Evolutionary conservation across 2,888 invertebrate genomes (phyloP).

Genomic region (Lysandra coridon): DNA sequence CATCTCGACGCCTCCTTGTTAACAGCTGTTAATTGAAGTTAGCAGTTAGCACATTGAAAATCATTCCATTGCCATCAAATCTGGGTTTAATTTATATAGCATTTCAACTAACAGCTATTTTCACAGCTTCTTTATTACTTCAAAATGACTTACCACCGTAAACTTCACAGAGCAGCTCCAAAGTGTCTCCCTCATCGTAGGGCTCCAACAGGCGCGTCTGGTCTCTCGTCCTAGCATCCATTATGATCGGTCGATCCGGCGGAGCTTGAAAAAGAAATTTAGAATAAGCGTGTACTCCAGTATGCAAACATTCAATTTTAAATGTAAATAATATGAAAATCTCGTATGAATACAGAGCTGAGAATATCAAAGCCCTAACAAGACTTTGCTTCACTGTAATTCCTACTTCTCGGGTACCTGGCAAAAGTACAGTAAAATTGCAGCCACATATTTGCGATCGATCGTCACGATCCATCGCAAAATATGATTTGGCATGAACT

Average conservation of each 20-base stretch:
- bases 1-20: no score
- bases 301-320: background rate
- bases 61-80: no score
- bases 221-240: conserved; percentile 87
- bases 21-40: no score
- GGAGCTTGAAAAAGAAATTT: conserved; percentile 81
- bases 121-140: background rate
- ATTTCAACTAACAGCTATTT: background rate
- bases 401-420: background rate
- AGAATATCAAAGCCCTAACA: background rate
- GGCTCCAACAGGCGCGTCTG: conserved; percentile 87
- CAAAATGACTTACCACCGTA: conserved; percentile 82
- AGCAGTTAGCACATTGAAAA: no score
- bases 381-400: background rate
- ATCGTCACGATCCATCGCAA: no score
- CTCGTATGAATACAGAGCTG: background rate
- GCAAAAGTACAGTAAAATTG: background rate
- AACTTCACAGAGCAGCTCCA: conserved; percentile 89
- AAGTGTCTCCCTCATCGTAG: conserved; percentile 91
- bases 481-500: no score
- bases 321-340: background rate
- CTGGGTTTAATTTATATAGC: no score
- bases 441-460: no score
- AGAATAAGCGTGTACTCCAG: background rate
- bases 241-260: conserved; percentile 88